Evolutionary conservation across 2,797 vertebrate species (phyloP), one percentile per base, ranked within the genome.

Genomic region (Oreortyx pictus): DNA sequence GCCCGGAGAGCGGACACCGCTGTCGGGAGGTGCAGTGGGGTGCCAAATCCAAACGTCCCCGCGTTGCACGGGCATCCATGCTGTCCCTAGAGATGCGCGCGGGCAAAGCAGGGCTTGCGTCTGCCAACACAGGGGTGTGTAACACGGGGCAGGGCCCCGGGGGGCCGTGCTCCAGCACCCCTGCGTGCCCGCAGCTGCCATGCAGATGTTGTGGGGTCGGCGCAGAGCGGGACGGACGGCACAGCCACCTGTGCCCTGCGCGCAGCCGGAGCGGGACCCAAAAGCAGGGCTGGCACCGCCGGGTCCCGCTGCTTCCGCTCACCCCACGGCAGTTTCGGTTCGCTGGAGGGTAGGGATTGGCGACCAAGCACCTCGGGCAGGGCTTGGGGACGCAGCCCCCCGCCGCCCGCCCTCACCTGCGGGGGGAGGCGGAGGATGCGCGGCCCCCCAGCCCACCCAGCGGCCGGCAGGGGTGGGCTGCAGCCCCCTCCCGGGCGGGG

Each of bases 201-300:
- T 79, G 13, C 65, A 66, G 31, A 47, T 6, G 18, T 3, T 2
- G 9, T 35, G 76, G 47, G 64, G 37, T 46, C 2, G 9, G 57
- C 2, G 14, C 11, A 5, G 61, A 49, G 49, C 7, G 31, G 6
- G 18, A 56, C 14, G 2, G 19, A 3, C 1, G 12, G 52, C 4
- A 4, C 27, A 3, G 72, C 73, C 95, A 96, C 94, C 94, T 96
- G 94, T 54, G 56, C 72, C 70, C 33, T 6, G 44, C 3, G 73
- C 3, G 14, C 64, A 19, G 50, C 72, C 12, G n/a, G 25, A 24
- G 14, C 14, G 44, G 62, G 9, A 35, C 43, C 60, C 16, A 14
- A 27, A 14, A 59, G 37, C 18, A 1, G 43, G n/a, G 35, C 4
- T 27, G 62, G 33, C 10, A 12, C 15, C 19, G 68, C 64, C 67